Conservation (phyloP, 1,140 invertebrate genomes). For the Bradysia coprophila region DNA sequence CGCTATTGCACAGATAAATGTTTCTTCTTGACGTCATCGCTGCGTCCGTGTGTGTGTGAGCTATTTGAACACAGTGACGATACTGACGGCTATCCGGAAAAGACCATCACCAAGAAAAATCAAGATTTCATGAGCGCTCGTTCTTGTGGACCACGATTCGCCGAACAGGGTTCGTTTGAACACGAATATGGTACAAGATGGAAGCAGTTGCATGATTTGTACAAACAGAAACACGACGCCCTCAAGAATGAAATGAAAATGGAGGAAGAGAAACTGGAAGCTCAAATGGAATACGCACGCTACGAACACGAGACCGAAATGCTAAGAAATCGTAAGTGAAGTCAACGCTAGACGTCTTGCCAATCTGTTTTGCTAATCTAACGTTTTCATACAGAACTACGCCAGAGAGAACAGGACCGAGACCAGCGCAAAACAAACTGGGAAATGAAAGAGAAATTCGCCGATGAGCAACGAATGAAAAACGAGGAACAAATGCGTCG, state of each 20-base stretch:
- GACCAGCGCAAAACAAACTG: conserved; percentile 73
- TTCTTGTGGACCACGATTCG: conserved; percentile 73
- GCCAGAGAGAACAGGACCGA: conserved; percentile 63
- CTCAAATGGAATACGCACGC: conserved; percentile 87
- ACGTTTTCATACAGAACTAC: neutral
- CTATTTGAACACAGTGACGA: conserved; percentile 79
- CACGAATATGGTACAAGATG: conserved; percentile 89
- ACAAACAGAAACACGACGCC: conserved; percentile 77
- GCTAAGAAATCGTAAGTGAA: conserved; percentile 57
- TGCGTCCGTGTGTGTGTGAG: conserved; percentile 81
- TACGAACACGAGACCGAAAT: conserved; percentile 83
- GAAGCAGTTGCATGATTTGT: conserved; percentile 88
- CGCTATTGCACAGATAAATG: conserved; percentile 82
- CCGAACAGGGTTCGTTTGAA: conserved; percentile 76
- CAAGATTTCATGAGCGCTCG: conserved; percentile 64
- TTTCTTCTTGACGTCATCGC: conserved; percentile 82
- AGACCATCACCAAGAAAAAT: conserved; percentile 67
- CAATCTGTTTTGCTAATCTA: too few species aligned
- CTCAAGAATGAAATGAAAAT: conserved; percentile 80
- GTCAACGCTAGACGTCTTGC: too few species aligned
- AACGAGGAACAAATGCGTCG: conserved; percentile 18
- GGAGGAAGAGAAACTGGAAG: conserved; percentile 79
- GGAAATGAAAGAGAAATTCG: conserved; percentile 70
- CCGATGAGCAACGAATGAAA: conserved; percentile 20
- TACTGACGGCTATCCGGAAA: conserved; percentile 84